A percentile compares a stretch with the other conserved stretches of the same genome.
Conservation (phyloP, 2,888 invertebrate species). For the Lasioglossum calceatum region DNA sequence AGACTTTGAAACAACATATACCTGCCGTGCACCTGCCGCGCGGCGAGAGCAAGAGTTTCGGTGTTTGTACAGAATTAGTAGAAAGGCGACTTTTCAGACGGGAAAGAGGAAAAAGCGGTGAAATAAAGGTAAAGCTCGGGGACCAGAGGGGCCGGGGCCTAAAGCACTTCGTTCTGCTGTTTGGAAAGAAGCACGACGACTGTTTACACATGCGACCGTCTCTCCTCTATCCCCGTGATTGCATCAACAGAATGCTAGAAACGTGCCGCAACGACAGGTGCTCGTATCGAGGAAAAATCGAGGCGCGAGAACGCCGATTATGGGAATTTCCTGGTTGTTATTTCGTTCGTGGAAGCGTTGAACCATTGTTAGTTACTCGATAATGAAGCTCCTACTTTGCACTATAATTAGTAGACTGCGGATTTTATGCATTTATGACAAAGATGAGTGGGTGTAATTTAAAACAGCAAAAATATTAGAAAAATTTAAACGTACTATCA, state of each 20-base stretch:
- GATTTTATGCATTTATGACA: too few relatives aligned
- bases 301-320: not conserved
- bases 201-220: conserved; percentile 51
- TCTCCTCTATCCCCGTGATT: conserved; percentile 47
- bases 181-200: conserved; percentile 55
- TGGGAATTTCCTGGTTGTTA: not conserved
- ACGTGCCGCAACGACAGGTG: conserved; percentile 16
- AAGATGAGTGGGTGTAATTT: too few relatives aligned
- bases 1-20: conserved; percentile 80
- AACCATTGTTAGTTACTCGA: too few relatives aligned
- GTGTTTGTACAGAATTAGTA: conserved; percentile 78
- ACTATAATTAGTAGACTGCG: too few relatives aligned
- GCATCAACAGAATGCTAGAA: conserved; percentile 47
- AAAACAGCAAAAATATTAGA: too few relatives aligned
- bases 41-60: conserved; percentile 56
- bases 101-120: conserved; percentile 28
- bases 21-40: conserved; percentile 76
- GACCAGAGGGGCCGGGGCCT: conserved; percentile 4
- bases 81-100: conserved; percentile 69
- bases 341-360: too few relatives aligned
- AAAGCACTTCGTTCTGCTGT: conserved; percentile 41
- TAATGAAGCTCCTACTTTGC: too few relatives aligned
- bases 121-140: conserved; percentile 20
- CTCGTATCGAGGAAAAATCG: not conserved
- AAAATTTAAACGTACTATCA: too few relatives aligned